Evolutionary conservation across 2,113 vertebrate genomes (phyloP), one percentile per base, ranked within the genome.

Genomic region (Poecile atricapillus): DNA sequence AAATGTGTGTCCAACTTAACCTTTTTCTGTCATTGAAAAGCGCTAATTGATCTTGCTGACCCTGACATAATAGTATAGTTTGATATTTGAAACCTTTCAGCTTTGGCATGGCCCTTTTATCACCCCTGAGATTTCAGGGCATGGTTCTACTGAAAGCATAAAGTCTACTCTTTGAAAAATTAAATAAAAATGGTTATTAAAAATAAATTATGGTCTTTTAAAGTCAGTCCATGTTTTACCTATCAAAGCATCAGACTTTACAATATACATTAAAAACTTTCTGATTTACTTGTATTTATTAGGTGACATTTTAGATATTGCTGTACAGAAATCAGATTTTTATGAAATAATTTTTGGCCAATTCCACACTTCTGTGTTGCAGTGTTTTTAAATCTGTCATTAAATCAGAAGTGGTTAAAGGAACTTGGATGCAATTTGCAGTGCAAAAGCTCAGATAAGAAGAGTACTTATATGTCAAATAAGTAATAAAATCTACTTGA

Each of bases 1-100:
- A 94, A 97, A 94, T 90, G 84, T 83, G 78, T 87, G 94, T 87
- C 85, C 92, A 95, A 76, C 89, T 95, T 97, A 97, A 97, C 97
- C 96, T 98, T 98, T 90, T 97, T 90, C 86, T 97, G 97, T 98
- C 97, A 97, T 97, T 97, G 97, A 95, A 98, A 98, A 97, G 97
- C 4, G 94, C 97, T 98, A 98, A 98, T 98, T 98, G 97, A 98
- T 98, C 97, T 97, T 98, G 90, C 86, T 96, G 95, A 91, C 93
- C 95, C 96, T 97, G 96, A 97, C 96, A 97, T 96, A 97, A 98
- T 97, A 96, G 95, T 97, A 97, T 95, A 98, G 98, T 97, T 98
- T 97, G 98, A 98, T 98, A 98, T 97, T 98, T 74, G 97, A 98
- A 97, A 98, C 97, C 98, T 96, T 97, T 97, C 84, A 91, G 83